phyloP scores from a whole-genome alignment of 2,113 vertebrate genomes.

The Neolamprologus kungweensis region DNA sequence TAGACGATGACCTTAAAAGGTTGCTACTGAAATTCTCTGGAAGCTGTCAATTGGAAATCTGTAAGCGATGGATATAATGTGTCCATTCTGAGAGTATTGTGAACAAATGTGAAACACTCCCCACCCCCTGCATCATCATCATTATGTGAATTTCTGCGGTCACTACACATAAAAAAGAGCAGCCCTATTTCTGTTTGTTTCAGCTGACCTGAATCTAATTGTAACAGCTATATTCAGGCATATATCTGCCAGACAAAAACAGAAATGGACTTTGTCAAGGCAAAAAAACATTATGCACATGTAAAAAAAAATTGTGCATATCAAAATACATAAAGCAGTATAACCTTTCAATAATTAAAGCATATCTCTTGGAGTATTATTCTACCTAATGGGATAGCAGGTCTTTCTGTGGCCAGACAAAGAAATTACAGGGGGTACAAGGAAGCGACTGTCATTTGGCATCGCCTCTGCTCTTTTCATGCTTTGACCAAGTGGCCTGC shows the following conservation, averaged over 20 bases:
- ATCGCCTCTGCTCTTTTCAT: conserved; percentile 25
- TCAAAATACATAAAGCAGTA: background rate
- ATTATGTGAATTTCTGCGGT: conserved; percentile 1
- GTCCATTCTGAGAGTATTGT: background rate
- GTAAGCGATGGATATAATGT: background rate
- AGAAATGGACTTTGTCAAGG: background rate
- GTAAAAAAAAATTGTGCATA: background rate
- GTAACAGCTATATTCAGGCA: background rate
- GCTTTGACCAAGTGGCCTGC: background rate
- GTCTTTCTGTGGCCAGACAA: conserved; percentile 22
- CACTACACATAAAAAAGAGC: conserved; percentile 18
- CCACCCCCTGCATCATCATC: background rate
- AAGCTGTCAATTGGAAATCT: background rate
- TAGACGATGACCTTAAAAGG: background rate
- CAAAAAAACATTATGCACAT: background rate
- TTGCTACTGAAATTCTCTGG: background rate
- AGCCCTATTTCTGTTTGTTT: conserved; percentile 13
- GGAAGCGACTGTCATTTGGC: background rate
- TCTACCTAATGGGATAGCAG: background rate
- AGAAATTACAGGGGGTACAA: background rate
- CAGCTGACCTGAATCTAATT: conserved; percentile 54
- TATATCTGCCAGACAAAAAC: background rate
- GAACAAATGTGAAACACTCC: background rate
- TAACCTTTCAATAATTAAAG: background rate
- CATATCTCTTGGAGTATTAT: background rate